Conservation (phyloP, 2,797 vertebrate species). For the Hippopotamyrus pictus region DNA sequence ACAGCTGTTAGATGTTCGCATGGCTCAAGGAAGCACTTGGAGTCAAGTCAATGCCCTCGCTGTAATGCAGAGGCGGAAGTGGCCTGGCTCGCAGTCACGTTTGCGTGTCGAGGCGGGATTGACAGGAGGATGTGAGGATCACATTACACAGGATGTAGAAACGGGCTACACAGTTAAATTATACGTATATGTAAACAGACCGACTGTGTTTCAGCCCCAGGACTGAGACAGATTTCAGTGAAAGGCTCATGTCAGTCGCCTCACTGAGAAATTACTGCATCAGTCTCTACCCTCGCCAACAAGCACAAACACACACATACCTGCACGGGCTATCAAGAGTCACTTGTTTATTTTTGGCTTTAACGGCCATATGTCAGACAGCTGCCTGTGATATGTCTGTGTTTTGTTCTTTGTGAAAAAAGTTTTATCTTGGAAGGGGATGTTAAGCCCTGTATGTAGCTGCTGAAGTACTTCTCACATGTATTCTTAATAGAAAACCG, state of each 20-base stretch:
- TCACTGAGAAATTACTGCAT: neutral
- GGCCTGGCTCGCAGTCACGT: neutral
- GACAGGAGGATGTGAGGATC: conserved; percentile 49
- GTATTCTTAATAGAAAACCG: neutral
- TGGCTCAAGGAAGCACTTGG: conserved; percentile 28
- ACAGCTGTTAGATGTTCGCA: conserved; percentile 29
- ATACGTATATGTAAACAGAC: conserved; percentile 44
- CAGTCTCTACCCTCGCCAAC: neutral
- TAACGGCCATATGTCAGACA: neutral
- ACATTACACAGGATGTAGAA: neutral
- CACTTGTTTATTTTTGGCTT: neutral
- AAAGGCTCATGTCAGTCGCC: conserved; percentile 48
- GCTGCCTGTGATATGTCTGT: neutral
- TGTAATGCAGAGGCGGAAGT: conserved; percentile 27
- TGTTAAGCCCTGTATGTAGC: neutral
- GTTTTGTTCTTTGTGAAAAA: conserved; percentile 6
- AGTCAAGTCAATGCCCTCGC: conserved; percentile 26
- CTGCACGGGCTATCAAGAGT: neutral
- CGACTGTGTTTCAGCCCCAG: conserved; percentile 26
- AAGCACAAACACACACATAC: neutral
- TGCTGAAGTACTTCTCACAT: neutral
- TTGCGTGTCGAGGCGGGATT: conserved; percentile 41
- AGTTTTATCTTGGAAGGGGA: neutral
- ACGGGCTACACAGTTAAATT: neutral
- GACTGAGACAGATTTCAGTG: conserved; percentile 37